Percentiles rank a stretch among this genome's conserved stretches.
These are phyloP conservation scores for Melanotaenia nigrans DNA, from an alignment of 2,797 vertebrate genomes.

Conservation along the genomic window DNA sequence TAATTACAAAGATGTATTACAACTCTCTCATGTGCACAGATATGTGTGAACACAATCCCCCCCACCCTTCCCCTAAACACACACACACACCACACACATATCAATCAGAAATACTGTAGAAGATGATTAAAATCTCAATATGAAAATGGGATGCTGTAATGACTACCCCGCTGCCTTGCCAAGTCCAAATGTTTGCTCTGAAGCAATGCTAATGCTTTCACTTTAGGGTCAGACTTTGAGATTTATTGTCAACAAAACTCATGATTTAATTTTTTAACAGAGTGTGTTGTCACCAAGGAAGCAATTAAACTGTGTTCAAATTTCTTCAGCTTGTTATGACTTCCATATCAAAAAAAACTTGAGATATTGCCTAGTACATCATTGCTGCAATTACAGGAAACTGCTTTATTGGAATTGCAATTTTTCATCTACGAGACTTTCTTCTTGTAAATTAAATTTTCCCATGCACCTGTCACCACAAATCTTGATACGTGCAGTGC, in stretches of 20 bases:
- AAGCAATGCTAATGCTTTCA: constrained; percentile 32
- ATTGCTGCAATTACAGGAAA: constrained; percentile 24
- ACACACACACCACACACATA: constrained; percentile 43
- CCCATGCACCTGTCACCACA: constrained; percentile 38
- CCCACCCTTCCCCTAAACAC: constrained; percentile 9
- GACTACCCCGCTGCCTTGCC: constrained; percentile 44
- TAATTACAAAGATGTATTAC: constrained; percentile 83
- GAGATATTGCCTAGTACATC: background rate
- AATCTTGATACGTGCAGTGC: constrained; percentile 2
- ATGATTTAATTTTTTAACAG: constrained; percentile 52
- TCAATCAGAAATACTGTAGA: constrained; percentile 70
- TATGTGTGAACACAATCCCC: constrained; percentile 17
- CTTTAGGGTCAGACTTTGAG: constrained; percentile 43
- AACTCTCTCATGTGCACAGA: constrained; percentile 48
- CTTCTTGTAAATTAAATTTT: constrained; percentile 42
- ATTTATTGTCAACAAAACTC: constrained; percentile 58
- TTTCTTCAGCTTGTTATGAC: constrained; percentile 20
- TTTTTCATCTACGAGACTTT: constrained; percentile 40
- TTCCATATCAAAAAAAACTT: constrained; percentile 3
- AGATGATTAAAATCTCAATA: constrained; percentile 74
- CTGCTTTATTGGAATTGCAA: constrained; percentile 27
- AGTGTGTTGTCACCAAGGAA: constrained; percentile 43
- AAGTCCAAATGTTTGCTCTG: constrained; percentile 41
- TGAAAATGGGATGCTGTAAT: constrained; percentile 66
- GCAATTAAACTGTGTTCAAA: constrained; percentile 49